Evolutionary conservation across 2,797 vertebrate species (phyloP), one percentile per base, ranked within the genome.

Genomic region (Chaunax sp.): DNA sequence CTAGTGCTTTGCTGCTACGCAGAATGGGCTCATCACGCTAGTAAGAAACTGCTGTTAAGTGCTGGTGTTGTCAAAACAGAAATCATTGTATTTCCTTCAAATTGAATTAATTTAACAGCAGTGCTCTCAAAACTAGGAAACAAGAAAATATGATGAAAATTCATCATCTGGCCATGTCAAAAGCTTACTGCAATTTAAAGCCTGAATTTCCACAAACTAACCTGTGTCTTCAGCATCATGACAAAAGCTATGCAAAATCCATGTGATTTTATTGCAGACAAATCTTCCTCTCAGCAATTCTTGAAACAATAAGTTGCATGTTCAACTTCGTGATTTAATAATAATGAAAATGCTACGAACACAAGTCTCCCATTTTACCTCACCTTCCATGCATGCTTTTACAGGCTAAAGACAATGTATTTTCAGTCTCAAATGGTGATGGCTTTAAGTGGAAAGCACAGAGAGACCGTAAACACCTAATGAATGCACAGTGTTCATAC

Each of bases 281-380:
- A 38, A 51, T 44, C 63, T 55, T 72, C 41, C 25, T 6, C 44
- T 64, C 51, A 50, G 70, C 57, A 75, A 76, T 67, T 74, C 23
- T 28, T 67, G 61, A 72, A 67, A 86, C 80, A 89, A 81, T 82
- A 23, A 38, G 54, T 58, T 7, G 33, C 25, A 77, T 81, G 67
- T 77, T 78, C 54, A 76, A 51, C 75, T 67, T 72, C 74, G 72
- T 84, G 78, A 92, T 87, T 85, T 33, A 82, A 90, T 88, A 70
- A 74, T 45, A 69, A 26, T 14, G 13, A 28, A 66, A 40, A 3
- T 1, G 18, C 46, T 38, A 40, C 22, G 58, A 28, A n/a, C 50
- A 43, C 22, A 67, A 30, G 26, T 28, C 33, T 78, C 44, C 37
- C 16, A 3, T 78, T 70, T 26, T 58, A 19, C 26, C 5, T 63